These are phyloP conservation scores for Linnaemya tessellans DNA, from an alignment of 2,888 invertebrate species.

Conservation along the genomic window DNA sequence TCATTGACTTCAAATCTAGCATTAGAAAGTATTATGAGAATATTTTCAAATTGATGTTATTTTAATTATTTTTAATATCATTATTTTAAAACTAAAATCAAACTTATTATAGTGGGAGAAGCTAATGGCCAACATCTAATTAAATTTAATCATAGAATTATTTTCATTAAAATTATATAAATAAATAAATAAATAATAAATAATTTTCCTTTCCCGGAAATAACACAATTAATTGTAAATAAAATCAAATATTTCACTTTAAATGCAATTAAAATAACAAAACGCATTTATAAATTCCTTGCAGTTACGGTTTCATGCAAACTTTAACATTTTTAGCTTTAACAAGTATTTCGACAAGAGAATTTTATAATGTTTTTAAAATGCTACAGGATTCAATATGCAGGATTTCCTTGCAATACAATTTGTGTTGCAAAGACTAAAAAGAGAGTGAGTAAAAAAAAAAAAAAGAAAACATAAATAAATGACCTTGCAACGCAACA, in stretches of 20 bases:
- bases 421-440: constrained; percentile 2
- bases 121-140: no score
- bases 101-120: no score
- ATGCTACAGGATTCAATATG: constrained; percentile 13
- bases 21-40: no score
- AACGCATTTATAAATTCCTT: neutral
- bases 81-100: no score
- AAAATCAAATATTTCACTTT: constrained; percentile 1
- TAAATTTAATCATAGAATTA: no score
- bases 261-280: constrained; percentile 7
- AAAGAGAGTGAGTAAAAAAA: no score
- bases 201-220: neutral
- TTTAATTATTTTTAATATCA: no score
- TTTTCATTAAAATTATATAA: neutral
- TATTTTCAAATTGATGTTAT: no score
- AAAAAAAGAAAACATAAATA: constrained; percentile 44
- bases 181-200: neutral
- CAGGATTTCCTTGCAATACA: constrained; percentile 23
- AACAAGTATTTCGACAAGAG: neutral
- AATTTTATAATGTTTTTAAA: constrained; percentile 19
- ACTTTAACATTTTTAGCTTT: constrained; percentile 16
- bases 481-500: constrained; percentile 54
- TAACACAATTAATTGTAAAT: neutral
- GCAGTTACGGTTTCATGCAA: constrained; percentile 11
- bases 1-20: no score